These are phyloP conservation scores for Carduelis carduelis DNA, from an alignment of 2,797 vertebrate species.

Conservation along the genomic window DNA sequence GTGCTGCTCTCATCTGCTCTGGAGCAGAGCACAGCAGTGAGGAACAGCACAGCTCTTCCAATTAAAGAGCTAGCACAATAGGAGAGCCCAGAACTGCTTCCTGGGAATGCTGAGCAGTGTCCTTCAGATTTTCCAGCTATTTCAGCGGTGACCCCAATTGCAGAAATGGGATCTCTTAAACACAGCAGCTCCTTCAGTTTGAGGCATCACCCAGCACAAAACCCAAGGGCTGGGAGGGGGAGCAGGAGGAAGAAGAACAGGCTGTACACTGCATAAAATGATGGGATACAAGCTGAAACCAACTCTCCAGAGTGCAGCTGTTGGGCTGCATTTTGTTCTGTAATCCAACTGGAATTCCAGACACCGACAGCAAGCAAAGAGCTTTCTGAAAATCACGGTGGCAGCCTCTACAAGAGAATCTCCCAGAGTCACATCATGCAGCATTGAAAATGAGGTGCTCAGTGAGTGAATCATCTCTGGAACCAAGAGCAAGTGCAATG, in stretches of 20 bases:
- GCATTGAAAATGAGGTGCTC: neutral
- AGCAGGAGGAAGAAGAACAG: neutral
- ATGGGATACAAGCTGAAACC: neutral
- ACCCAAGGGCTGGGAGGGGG: neutral
- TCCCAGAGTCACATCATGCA: rapidly evolving
- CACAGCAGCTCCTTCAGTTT: neutral
- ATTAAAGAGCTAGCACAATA: neutral
- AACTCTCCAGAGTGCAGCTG: neutral
- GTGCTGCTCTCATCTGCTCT: neutral
- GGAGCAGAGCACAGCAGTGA: neutral
- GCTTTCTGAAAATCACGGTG: neutral
- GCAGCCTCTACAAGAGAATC: neutral
- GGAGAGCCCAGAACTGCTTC: neutral
- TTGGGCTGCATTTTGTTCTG: neutral
- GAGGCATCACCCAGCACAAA: neutral
- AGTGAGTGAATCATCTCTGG: neutral
- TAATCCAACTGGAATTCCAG: neutral
- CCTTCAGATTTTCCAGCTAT: neutral
- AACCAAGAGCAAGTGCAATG: rapidly evolving
- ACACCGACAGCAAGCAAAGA: neutral
- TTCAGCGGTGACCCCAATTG: neutral
- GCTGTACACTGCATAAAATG: rapidly evolving
- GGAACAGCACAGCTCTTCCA: neutral
- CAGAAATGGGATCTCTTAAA: neutral
- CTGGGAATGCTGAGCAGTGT: neutral